Conservation (phyloP, 2,113 vertebrate species). For the Oryzias woworae region DNA sequence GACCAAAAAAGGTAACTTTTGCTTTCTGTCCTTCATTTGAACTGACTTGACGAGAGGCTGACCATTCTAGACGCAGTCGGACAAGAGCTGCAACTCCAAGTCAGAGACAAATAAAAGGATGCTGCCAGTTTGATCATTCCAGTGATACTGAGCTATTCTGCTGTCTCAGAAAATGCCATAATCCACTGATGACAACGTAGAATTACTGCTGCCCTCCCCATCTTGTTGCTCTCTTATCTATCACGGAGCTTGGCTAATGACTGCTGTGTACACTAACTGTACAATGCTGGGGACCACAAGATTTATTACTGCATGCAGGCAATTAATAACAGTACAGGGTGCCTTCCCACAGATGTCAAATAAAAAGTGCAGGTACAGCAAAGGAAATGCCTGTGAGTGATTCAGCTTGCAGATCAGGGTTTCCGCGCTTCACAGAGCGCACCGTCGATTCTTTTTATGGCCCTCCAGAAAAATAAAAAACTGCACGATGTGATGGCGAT, state of each 20-base stretch:
- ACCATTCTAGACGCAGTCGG: not conserved
- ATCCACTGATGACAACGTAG: conserved; percentile 43
- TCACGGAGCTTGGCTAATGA: conserved; percentile 63
- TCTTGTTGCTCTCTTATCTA: conserved; percentile 64
- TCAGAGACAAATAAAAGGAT: not conserved
- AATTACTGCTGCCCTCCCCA: conserved; percentile 26
- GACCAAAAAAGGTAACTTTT: conserved; percentile 91
- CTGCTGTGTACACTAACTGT: conserved; percentile 67
- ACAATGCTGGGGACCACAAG: conserved; percentile 57
- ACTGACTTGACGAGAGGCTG: not conserved
- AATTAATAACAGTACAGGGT: conserved; percentile 74
- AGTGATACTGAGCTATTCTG: conserved; percentile 31
- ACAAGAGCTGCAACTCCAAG: not conserved
- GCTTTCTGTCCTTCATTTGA: conserved; percentile 14
- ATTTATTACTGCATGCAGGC: conserved; percentile 71
- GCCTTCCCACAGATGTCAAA: conserved; percentile 61
- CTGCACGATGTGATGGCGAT: conserved; percentile 12
- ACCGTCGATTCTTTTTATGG: conserved; percentile 32
- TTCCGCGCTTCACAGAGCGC: conserved; percentile 34
- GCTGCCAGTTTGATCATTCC: conserved; percentile 2
- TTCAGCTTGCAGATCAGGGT: conserved; percentile 56
- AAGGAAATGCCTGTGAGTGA: conserved; percentile 58
- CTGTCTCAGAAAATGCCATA: conserved; percentile 48
- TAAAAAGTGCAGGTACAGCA: conserved; percentile 76
- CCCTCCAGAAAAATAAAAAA: conserved; percentile 16